Evolutionary conservation across 2,113 vertebrate species (phyloP).

Genomic region (Myotis davidii): DNA sequence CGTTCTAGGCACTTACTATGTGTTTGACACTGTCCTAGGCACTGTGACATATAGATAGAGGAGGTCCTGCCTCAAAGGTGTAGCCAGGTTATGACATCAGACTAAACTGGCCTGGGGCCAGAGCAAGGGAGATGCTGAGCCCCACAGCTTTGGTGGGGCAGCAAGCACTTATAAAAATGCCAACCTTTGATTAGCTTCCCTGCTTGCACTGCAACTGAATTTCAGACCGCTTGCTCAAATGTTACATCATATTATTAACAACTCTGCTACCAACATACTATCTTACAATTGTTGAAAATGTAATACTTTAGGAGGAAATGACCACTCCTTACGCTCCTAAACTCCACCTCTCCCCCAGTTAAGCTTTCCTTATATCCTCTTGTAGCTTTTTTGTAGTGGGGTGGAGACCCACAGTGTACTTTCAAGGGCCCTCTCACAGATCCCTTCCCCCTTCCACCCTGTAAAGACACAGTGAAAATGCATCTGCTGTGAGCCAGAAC

Average conservation of each 20-base stretch:
- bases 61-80: background rate
- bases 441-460: background rate
- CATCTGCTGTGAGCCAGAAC: background rate
- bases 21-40: background rate
- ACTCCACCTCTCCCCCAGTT: background rate
- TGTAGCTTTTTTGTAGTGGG: background rate
- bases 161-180: background rate
- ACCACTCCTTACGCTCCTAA: background rate
- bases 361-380: background rate
- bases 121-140: background rate
- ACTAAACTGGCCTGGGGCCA: background rate
- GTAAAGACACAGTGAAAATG: background rate
- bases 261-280: background rate
- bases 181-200: background rate
- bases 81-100: background rate
- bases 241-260: background rate
- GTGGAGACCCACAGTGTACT: background rate
- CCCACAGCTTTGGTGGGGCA: background rate
- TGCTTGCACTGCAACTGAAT: background rate
- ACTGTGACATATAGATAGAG: background rate
- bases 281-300: constrained; percentile 36
- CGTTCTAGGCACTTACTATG: background rate
- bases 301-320: background rate
- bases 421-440: background rate
- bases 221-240: background rate